phyloP scores from a whole-genome alignment of 2,888 invertebrate genomes.

The Hemithea aestivaria region DNA sequence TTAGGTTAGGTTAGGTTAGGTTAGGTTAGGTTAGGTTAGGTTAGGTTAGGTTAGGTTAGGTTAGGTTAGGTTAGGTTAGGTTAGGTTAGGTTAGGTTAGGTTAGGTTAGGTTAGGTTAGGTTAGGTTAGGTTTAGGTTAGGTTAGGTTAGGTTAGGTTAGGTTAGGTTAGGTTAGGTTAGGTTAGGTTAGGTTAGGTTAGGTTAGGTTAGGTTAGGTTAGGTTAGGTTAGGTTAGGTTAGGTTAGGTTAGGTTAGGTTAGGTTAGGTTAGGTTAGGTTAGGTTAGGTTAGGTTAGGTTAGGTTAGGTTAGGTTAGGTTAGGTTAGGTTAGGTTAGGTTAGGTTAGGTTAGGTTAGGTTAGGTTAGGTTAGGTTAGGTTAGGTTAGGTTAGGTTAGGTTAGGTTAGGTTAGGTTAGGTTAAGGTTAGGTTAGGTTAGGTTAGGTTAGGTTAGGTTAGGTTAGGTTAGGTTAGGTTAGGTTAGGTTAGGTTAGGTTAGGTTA shows the following conservation, averaged over 20 bases:
- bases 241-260: constrained; percentile 17
- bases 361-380: constrained; percentile 16
- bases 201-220: constrained; percentile 17
- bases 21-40: constrained; percentile 17
- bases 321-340: constrained; percentile 6
- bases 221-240: constrained; percentile 17
- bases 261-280: constrained; percentile 14
- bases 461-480: constrained; percentile 11
- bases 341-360: constrained; percentile 8
- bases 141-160: constrained; percentile 12
- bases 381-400: constrained; percentile 15
- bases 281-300: constrained; percentile 2
- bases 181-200: constrained; percentile 16
- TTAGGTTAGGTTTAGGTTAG: constrained; percentile 17
- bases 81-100: constrained; percentile 11
- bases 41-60: constrained; percentile 15
- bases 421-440: constrained; percentile 14
- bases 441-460: constrained; percentile 5
- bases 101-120: constrained; percentile 16
- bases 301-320: constrained; percentile 10
- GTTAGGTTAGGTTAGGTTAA: constrained; percentile 11
- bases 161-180: constrained; percentile 18
- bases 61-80: constrained; percentile 15
- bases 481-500: constrained; percentile 14
- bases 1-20: constrained; percentile 9